Percentiles rank a stretch among this genome's conserved stretches.
Evolutionary conservation across 2,113 vertebrate species (phyloP).

Genomic region (Holacanthus passer): DNA sequence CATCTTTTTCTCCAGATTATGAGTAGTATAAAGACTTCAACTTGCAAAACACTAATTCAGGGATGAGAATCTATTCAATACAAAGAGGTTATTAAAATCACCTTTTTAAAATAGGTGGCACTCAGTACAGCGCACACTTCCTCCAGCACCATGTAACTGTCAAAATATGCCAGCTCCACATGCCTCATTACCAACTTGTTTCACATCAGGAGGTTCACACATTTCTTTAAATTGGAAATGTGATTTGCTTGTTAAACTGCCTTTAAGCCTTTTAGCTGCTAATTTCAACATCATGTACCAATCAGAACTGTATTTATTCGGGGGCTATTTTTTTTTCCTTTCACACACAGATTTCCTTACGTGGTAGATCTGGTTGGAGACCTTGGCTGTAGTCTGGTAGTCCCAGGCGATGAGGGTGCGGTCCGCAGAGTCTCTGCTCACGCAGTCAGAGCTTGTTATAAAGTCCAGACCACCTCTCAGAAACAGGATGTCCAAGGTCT

Average conservation of each 20-base stretch:
- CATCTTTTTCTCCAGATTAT: not conserved
- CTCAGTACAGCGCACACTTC: not conserved
- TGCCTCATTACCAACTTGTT: slow-evolving; percentile 22
- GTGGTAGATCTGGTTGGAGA: slow-evolving; percentile 99
- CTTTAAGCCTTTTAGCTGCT: not conserved
- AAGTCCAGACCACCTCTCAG: slow-evolving; percentile 90
- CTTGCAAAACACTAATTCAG: slow-evolving; percentile 1
- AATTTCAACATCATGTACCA: not conserved
- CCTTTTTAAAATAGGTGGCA: slow-evolving; percentile 1
- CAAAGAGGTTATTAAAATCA: slow-evolving; percentile 12
- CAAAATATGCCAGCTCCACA: slow-evolving; percentile 19
- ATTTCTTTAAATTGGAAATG: not conserved
- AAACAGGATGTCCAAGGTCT: slow-evolving; percentile 95
- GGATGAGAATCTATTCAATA: slow-evolving; percentile 2
- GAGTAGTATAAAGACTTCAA: not conserved
- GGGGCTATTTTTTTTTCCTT: not conserved
- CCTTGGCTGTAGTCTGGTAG: slow-evolving; percentile 90
- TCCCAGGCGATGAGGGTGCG: slow-evolving; percentile 97
- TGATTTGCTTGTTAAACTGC: not conserved
- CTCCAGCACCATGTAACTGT: slow-evolving; percentile 25
- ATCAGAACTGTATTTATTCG: not conserved
- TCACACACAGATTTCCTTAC: slow-evolving; percentile 81
- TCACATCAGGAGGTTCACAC: slow-evolving; percentile 11
- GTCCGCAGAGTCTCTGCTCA: slow-evolving; percentile 96
- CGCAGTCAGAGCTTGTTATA: slow-evolving; percentile 93